phyloP scores from a whole-genome alignment of 2,113 vertebrate genomes.

The Agapornis roseicollis region DNA sequence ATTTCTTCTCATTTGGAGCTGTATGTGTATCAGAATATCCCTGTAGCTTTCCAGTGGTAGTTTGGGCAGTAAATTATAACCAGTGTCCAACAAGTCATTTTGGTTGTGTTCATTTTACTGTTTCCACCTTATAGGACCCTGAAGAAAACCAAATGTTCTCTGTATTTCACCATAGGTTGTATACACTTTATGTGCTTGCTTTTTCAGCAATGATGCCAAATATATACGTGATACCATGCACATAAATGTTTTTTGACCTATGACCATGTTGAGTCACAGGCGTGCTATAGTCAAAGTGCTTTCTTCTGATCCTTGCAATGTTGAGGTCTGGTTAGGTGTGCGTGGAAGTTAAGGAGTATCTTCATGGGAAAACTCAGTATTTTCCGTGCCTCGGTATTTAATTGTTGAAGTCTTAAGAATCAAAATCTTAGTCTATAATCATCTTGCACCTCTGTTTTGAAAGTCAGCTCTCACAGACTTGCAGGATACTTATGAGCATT shows the following conservation, averaged over 20 bases:
- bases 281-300: background rate
- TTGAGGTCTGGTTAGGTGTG: background rate
- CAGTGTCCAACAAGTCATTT: background rate
- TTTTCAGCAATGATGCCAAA: background rate
- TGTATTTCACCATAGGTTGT: background rate
- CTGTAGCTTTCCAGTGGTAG: background rate
- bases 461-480: background rate
- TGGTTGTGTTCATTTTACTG: background rate
- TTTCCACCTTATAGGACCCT: background rate
- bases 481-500: background rate
- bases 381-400: background rate
- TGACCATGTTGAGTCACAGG: background rate
- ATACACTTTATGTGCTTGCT: background rate
- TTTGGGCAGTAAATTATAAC: background rate
- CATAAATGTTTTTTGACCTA: rapidly evolving
- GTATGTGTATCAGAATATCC: background rate
- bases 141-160: background rate
- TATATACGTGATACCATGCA: rapidly evolving
- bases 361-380: background rate
- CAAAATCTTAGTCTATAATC: background rate
- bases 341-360: background rate
- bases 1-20: background rate
- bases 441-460: background rate
- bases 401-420: background rate
- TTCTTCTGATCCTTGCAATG: background rate